Base-by-base conservation (phyloP, 2,888 invertebrate genomes). In the Melanchra persicariae region DNA sequence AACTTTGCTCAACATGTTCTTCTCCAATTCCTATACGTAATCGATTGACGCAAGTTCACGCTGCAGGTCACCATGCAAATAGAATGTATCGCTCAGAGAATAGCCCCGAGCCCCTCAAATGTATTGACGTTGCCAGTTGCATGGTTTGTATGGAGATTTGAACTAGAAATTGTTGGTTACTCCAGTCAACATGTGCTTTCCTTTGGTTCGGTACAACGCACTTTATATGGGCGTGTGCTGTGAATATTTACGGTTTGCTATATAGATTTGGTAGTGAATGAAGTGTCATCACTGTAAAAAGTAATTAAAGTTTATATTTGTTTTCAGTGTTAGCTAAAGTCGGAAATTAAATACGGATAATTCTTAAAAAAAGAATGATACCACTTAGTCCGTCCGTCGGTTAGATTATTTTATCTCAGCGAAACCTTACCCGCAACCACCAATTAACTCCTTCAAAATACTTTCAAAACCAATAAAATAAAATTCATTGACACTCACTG, bases 101-200 rank as follows among this genome's bases (percentile, higher is more conserved):
- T 65, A 80, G 76, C 76, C 66, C 5, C 15, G 22, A 43, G 68
- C 66, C n/a, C 37, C 82, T 59, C 65, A 76, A 77, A 81, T 84
- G 77, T 84, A 77, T 73, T 81, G 77, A 77, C 72, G 70, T 45
- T 66, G 47, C 62, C 54, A 55, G 72, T 65, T 62, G 58, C 74
- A 79, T 76, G 80, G 74, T 81, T 80, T 76, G 81, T 76, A 76
- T 81, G 76, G 81, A 81, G 76, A 76, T 81, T 75, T 26, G 47
- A 57, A 58, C 76, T 24, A 61, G 76, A 67, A 76, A 76, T 75
- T 60, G 81, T 75, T 51, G 26, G 30, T 30, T 52, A 47, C 51
- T 22, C 9, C 7, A 22, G 64, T 79, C 74, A 79, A 79, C 80
- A 62, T 52, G 19, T 55, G 37, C 15, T 49, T 49, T 12, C 22